phyloP scores from a whole-genome alignment of 2,113 vertebrate genomes.

The Anolis sagrei region DNA sequence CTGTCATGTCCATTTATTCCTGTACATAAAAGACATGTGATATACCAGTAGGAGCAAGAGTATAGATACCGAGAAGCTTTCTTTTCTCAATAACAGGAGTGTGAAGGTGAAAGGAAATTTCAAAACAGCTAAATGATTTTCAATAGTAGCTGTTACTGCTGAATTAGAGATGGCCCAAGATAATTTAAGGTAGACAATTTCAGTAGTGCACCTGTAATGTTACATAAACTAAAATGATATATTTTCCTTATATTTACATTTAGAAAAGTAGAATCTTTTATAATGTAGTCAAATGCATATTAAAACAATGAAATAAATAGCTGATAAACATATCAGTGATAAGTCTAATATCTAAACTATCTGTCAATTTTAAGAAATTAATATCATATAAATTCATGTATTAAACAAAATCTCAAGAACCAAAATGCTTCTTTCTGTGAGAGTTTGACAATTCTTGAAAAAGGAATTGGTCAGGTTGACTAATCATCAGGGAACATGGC shows the following conservation, averaged over 20 bases:
- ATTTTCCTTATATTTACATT: not conserved
- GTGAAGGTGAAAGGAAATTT: not conserved
- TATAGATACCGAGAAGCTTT: not conserved
- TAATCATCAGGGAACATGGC: no score
- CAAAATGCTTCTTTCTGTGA: no score
- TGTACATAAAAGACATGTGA: not conserved
- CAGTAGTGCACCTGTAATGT: not conserved
- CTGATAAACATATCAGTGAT: no score
- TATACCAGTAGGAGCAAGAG: not conserved
- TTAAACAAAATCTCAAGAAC: no score
- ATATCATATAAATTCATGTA: no score
- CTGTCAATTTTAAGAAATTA: no score
- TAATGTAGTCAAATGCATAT: no score
- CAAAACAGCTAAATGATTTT: not conserved
- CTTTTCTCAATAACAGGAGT: not conserved
- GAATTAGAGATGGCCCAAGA: not conserved
- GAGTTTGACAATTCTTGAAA: no score
- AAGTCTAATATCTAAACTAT: no score
- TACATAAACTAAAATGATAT: not conserved
- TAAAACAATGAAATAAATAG: no score
- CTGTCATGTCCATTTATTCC: conserved; percentile 1
- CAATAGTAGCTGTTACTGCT: not conserved
- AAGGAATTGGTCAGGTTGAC: no score
- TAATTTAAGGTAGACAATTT: not conserved
- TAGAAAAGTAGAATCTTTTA: no score